Base-by-base conservation (phyloP, 2,888 invertebrate species). In the Orthosia cruda region DNA sequence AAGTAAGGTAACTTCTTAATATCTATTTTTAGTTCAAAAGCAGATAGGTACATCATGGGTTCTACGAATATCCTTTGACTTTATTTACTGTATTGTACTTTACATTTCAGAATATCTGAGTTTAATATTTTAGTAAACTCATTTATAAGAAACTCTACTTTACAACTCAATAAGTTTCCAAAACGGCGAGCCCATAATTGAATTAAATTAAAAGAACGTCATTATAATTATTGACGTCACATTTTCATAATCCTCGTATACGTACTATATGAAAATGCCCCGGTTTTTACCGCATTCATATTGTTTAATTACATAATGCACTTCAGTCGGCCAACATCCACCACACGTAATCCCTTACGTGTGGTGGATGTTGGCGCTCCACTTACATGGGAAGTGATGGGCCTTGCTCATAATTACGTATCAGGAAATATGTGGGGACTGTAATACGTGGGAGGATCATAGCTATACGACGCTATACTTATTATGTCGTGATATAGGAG, bases 261-360 rank as follows among this genome's bases (percentile, higher is more conserved):
- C 26, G 40, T 40, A 40, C 40, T 40, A 40, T 61, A 65, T 58
- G 20, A 61, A 18, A 49, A 61, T 65, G 16, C 55, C 57, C 20
- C 20, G 63, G 72, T 82, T 81, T 81, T 77, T 73, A 70, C 81
- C 69, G 82, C 74, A 78, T 74, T 82, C 81, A 83, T 83, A 74
- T 79, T 74, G 83, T 83, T 83, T 83, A 79, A 81, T 81, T 79
- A 81, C 67, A 83, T 83, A 81, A 81, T 26, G 26, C 4, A 26
- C 26, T 26, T 26, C 26, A 26, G 26, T 26, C 26, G 26, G 26
- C 26, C n/a, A n/a, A n/a, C n/a, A n/a, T n/a, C n/a, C n/a, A n/a
- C n/a, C n/a, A n/a, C n/a, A n/a, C n/a, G n/a, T n/a, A n/a, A n/a
- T n/a, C n/a, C n/a, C n/a, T 26, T 26, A 26, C 55, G 68, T 70